Evolutionary conservation across 1,140 invertebrate genomes (phyloP).

Genomic region (Drosophila saltans): DNA sequence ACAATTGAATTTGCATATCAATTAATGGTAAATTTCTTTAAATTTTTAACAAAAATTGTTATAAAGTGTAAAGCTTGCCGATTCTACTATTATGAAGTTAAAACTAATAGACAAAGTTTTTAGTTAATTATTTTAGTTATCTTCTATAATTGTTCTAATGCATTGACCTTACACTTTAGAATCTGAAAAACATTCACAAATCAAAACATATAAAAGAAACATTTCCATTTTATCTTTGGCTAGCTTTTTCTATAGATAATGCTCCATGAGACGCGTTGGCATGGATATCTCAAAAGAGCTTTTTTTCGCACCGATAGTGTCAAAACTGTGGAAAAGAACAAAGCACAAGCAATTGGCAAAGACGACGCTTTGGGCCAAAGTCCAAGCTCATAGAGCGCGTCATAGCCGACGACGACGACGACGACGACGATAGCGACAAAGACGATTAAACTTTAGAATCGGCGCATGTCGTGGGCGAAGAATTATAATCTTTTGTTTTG

Average conservation of each 20-base stretch:
- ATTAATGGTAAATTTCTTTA: too few species aligned
- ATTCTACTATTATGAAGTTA: too few species aligned
- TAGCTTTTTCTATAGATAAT: too few species aligned
- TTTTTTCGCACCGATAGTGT: background rate
- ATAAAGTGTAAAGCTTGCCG: too few species aligned
- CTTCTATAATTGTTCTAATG: background rate
- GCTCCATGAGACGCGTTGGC: background rate
- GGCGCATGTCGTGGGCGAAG: constrained; percentile 21
- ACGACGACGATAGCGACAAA: background rate
- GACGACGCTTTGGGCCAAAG: constrained; percentile 13
- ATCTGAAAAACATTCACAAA: background rate
- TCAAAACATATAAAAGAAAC: background rate
- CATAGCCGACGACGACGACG: constrained; percentile 20
- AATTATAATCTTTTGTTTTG: constrained; percentile 6
- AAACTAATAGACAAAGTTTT: too few species aligned
- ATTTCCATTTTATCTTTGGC: too few species aligned
- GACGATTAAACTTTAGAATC: constrained; percentile 12
- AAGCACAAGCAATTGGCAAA: background rate
- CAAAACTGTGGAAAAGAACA: background rate
- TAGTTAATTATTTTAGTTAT: background rate
- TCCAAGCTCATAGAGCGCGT: constrained; percentile 19
- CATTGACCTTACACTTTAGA: too few species aligned
- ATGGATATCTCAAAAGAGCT: background rate
- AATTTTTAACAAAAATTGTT: too few species aligned
- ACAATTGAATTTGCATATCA: background rate